Conservation (phyloP, 1,140 invertebrate genomes). For the Dufourea novaeangliae region DNA sequence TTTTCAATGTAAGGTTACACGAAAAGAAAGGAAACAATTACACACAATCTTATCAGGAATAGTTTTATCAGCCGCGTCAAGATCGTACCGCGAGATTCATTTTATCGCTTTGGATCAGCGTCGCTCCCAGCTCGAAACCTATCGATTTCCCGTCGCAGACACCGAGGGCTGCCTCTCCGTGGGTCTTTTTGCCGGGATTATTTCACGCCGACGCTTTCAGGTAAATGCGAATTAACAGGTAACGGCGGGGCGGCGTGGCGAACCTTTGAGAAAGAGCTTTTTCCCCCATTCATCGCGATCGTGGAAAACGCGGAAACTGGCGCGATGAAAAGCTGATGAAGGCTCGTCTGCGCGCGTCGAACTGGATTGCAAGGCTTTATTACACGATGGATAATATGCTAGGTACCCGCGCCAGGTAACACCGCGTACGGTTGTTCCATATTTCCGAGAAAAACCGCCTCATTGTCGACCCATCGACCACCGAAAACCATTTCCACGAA, state of each 20-base stretch:
- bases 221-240: constrained; percentile 35
- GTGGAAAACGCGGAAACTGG: constrained; percentile 22
- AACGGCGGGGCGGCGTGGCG: neutral
- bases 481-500: constrained; percentile 11
- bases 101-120: constrained; percentile 8
- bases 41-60: no score
- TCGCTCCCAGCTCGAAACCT: neutral
- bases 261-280: no score
- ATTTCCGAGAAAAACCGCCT: constrained; percentile 27
- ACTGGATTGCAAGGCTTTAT: constrained; percentile 45
- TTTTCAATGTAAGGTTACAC: no score
- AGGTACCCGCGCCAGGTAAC: constrained; percentile 1
- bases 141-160: constrained; percentile 21
- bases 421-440: constrained; percentile 42
- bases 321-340: constrained; percentile 38
- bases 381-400: constrained; percentile 25
- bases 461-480: constrained; percentile 10
- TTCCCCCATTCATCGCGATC: constrained; percentile 9
- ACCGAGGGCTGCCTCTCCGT: neutral
- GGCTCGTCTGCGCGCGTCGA: constrained; percentile 19
- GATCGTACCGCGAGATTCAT: neutral
- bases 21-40: no score
- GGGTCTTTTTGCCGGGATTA: constrained; percentile 22
- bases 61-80: neutral
- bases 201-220: constrained; percentile 21